Percentiles rank a stretch among this genome's conserved stretches.
phyloP scores from a whole-genome alignment of 2,113 vertebrate species.

The Ciconia maguari region DNA sequence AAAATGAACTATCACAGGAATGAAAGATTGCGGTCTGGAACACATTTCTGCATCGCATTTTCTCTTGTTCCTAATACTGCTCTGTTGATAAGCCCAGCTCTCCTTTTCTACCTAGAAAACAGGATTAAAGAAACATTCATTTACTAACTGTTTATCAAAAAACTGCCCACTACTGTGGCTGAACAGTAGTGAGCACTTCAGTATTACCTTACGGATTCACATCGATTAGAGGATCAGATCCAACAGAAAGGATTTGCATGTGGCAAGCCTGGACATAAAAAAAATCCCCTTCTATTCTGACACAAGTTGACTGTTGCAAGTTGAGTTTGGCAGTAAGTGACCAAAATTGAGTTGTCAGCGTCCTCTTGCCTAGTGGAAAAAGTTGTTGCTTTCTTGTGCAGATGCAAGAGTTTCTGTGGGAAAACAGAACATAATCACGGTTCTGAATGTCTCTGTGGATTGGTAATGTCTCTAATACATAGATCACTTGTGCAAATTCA shows the following conservation, averaged over 20 bases:
- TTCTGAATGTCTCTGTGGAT: conserved; percentile 52
- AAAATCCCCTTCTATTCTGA: neutral
- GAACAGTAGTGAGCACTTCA: neutral
- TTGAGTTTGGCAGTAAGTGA: conserved; percentile 1
- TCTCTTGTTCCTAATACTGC: conserved; percentile 76
- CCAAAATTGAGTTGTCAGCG: conserved; percentile 39
- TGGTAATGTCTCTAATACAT: conserved; percentile 52
- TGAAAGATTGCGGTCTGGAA: conserved; percentile 76
- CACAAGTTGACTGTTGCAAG: neutral
- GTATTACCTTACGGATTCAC: neutral
- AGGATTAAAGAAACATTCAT: neutral
- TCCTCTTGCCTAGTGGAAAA: neutral
- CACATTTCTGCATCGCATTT: conserved; percentile 74
- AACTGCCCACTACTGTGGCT: neutral
- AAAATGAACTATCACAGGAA: conserved; percentile 76
- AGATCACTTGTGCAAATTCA: conserved; percentile 58
- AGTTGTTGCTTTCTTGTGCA: conserved; percentile 27
- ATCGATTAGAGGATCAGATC: neutral
- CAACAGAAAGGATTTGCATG: neutral
- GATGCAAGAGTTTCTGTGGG: conserved; percentile 57
- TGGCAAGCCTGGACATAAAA: neutral
- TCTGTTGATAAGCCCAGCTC: conserved; percentile 74
- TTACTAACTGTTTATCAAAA: neutral
- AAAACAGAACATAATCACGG: conserved; percentile 33
- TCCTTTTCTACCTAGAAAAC: conserved; percentile 77